Percentiles rank a stretch among this genome's conserved stretches.
phyloP scores from a whole-genome alignment of 92 coral and sea anemone species.

The Epizoanthus stellaris region DNA sequence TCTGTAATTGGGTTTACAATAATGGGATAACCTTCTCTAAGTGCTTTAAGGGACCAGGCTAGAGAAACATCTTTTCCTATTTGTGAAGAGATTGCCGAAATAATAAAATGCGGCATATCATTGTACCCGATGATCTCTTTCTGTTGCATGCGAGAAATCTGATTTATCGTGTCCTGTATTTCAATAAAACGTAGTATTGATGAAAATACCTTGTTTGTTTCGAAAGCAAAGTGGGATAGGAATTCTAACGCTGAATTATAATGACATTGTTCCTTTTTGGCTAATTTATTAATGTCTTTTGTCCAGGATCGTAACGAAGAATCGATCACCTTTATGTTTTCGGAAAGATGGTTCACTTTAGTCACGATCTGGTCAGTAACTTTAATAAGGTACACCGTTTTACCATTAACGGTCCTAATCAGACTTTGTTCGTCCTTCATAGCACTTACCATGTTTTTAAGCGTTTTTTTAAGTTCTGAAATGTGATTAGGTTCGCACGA shows the following conservation, averaged over 20 bases:
- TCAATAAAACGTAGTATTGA: conserved; percentile 38
- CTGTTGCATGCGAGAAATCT: not conserved
- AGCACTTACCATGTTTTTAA: not conserved
- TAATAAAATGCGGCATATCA: conserved; percentile 44
- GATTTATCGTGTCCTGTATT: conserved; percentile 48
- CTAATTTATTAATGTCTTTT: conserved; percentile 17
- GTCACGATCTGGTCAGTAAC: conserved; percentile 35
- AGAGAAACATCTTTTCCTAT: conserved; percentile 4
- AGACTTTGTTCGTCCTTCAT: not conserved
- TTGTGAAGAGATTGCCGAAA: conserved; percentile 5
- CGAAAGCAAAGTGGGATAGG: conserved; percentile 48
- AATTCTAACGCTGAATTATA: conserved; percentile 25
- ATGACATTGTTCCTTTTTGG: conserved; percentile 22
- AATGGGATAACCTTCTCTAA: conserved; percentile 36
- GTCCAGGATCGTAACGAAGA: not conserved
- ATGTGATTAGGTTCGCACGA: conserved; percentile 12
- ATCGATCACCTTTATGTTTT: not conserved
- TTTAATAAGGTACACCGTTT: conserved; percentile 23
- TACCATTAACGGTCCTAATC: conserved; percentile 21
- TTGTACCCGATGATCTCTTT: conserved; percentile 30
- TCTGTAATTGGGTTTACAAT: conserved; percentile 38
- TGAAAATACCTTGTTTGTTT: conserved; percentile 39
- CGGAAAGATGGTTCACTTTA: conserved; percentile 16
- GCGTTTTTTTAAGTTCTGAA: not conserved
- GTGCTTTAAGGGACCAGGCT: conserved; percentile 9